Conservation (phyloP, 2,797 vertebrate genomes). For the Poliocrania exsul region DNA sequence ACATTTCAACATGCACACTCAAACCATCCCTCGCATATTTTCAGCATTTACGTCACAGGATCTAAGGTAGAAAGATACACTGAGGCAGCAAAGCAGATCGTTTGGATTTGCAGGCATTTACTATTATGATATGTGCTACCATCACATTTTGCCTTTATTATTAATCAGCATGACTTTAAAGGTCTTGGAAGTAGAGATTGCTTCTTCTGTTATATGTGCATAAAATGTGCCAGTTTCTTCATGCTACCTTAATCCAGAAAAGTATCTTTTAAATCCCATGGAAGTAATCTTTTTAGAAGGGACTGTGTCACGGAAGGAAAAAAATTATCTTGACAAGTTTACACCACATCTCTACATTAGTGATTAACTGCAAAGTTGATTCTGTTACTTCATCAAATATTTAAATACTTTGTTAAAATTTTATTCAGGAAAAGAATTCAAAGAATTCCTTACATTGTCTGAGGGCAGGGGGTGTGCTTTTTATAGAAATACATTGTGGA, state of each 20-base stretch:
- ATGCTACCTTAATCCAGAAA: not conserved
- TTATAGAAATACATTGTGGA: not conserved
- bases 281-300: not conserved
- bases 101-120: not conserved
- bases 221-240: not conserved
- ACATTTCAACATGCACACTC: not conserved
- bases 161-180: not conserved
- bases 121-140: not conserved
- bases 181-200: not conserved
- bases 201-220: not conserved
- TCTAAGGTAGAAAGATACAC: not conserved
- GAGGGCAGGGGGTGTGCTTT: not conserved
- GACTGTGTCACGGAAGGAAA: not conserved
- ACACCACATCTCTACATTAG: not conserved
- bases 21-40: not conserved
- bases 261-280: not conserved
- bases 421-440: not conserved
- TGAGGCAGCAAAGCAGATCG: not conserved
- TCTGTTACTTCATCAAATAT: not conserved
- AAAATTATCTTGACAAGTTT: not conserved
- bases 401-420: not conserved
- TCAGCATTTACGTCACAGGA: not conserved
- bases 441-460: not conserved
- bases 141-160: not conserved
- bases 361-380: not conserved